These are phyloP conservation scores for Acanthurus leucopareius DNA, from an alignment of 2,797 vertebrate genomes.

Conservation along the genomic window DNA sequence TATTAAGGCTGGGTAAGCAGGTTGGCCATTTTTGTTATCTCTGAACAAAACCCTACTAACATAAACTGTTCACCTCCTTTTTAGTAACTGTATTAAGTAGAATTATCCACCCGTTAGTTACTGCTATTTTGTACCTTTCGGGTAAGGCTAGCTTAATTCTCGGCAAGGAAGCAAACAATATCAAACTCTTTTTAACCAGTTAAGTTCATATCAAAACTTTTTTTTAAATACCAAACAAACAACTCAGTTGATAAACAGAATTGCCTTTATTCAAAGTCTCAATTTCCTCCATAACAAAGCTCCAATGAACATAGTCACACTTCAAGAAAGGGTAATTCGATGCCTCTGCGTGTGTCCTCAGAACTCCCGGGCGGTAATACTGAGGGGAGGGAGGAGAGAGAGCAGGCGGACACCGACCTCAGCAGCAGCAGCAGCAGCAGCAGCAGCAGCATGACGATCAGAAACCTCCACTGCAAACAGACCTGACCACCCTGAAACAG, in stretches of 20 bases:
- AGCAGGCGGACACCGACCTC: conserved; percentile 29
- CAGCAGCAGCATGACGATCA: conserved; percentile 38
- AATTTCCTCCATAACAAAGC: too few species aligned
- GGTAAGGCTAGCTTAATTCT: background rate
- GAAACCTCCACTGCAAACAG: conserved; percentile 31
- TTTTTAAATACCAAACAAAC: background rate
- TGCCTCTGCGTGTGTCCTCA: conserved; percentile 73
- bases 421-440: conserved; percentile 23
- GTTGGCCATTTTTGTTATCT: background rate
- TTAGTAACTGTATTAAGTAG: background rate
- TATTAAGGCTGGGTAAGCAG: background rate
- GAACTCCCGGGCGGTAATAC: conserved; percentile 53
- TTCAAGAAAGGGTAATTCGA: conserved; percentile 46
- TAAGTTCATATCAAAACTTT: background rate
- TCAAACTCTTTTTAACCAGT: background rate
- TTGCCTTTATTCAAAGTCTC: background rate
- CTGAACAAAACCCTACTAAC: background rate
- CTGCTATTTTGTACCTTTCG: too few species aligned
- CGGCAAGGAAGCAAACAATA: too few species aligned
- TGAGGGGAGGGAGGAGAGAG: conserved; percentile 69
- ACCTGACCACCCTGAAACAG: conserved; percentile 33
- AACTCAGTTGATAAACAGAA: background rate
- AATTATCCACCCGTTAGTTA: background rate
- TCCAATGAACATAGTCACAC: too few species aligned
- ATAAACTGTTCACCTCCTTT: background rate